Conservation (phyloP, 2,888 invertebrate genomes). For the Drosophila melanosoma region DNA sequence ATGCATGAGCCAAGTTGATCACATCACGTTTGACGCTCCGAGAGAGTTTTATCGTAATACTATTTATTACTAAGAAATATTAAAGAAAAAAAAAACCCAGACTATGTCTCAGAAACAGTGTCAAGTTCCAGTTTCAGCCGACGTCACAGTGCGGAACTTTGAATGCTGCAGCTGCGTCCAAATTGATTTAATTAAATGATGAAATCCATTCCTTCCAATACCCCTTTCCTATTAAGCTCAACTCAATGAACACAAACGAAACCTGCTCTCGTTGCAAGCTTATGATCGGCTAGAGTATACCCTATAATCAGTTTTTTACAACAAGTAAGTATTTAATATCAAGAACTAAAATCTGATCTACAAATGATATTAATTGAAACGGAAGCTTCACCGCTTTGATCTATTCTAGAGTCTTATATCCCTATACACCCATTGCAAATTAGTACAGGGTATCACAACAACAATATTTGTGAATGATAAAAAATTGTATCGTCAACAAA, state of each 20-base stretch:
- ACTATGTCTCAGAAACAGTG: conserved; percentile 20
- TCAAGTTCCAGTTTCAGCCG: conserved; percentile 32
- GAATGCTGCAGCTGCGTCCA: conserved; percentile 53
- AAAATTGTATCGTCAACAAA: conserved; percentile 52
- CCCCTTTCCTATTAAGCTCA: background rate
- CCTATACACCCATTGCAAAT: background rate
- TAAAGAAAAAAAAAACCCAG: conserved; percentile 42
- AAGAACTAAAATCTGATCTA: background rate
- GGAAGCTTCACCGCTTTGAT: background rate
- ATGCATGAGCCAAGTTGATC: conserved; percentile 45
- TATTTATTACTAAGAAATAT: conserved; percentile 6
- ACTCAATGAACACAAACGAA: conserved; percentile 21
- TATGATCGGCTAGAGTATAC: no score
- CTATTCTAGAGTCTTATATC: background rate
- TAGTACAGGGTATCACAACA: conserved; percentile 16
- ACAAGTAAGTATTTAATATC: background rate
- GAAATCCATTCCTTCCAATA: background rate
- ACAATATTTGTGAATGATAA: conserved; percentile 62
- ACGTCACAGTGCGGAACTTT: conserved; percentile 56
- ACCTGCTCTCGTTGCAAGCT: background rate
- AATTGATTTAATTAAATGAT: conserved; percentile 57
- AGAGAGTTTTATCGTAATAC: background rate
- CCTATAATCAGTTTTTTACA: background rate
- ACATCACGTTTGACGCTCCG: conserved; percentile 58
- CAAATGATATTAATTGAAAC: background rate